Percentiles rank a stretch among this genome's conserved stretches.
These are phyloP conservation scores for Montipora foliosa DNA, from an alignment of 64 coral and sea anemone genomes.

Conservation along the genomic window DNA sequence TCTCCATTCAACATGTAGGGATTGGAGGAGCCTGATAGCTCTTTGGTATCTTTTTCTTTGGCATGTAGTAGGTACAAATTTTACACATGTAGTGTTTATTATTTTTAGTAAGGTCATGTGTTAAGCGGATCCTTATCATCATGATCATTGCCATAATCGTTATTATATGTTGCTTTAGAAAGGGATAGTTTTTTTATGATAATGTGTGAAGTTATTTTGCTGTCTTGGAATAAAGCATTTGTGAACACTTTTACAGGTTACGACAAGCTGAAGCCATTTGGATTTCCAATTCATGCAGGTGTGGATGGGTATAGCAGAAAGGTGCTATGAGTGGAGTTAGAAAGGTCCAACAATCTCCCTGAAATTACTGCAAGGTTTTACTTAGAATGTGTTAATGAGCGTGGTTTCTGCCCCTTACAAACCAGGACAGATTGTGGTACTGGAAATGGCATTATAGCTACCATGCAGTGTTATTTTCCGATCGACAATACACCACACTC, in stretches of 20 bases:
- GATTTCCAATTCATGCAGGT: constrained; percentile 67
- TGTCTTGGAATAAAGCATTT: constrained; percentile 29
- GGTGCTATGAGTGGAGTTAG: constrained; percentile 54
- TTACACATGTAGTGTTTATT: neutral
- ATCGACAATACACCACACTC: constrained; percentile 47
- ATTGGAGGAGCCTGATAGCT: neutral
- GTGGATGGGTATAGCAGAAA: constrained; percentile 65
- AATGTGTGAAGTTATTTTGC: neutral
- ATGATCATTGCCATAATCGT: neutral
- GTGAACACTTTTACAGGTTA: constrained; percentile 19
- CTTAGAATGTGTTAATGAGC: constrained; percentile 29
- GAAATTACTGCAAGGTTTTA: constrained; percentile 36
- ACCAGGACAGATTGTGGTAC: constrained; percentile 35
- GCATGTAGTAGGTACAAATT: neutral
- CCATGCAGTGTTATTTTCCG: constrained; percentile 60
- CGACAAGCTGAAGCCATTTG: constrained; percentile 55
- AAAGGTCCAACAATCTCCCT: constrained; percentile 61
- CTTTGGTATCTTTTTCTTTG: neutral
- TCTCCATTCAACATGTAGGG: neutral
- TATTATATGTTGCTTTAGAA: neutral
- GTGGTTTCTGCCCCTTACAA: neutral
- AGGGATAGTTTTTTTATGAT: neutral
- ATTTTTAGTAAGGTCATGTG: neutral
- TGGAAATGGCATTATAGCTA: constrained; percentile 57
- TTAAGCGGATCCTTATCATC: neutral